Conservation (phyloP, 2,797 vertebrate genomes). For the Lithobates pipiens region DNA sequence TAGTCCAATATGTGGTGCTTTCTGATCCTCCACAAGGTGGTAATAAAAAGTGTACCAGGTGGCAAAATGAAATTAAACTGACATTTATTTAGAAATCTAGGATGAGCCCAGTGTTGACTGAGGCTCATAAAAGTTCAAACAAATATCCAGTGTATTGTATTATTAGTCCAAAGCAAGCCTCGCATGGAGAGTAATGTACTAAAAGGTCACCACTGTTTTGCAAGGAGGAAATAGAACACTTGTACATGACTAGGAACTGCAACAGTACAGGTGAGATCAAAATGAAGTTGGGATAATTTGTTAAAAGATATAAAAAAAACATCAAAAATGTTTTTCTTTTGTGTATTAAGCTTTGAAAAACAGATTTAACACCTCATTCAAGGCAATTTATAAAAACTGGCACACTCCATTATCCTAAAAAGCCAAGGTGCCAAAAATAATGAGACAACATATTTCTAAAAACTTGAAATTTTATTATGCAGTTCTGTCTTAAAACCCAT, state of each 20-base stretch:
- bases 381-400: no score
- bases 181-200: background rate
- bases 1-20: no score
- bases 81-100: background rate
- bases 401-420: no score
- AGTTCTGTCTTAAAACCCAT: no score
- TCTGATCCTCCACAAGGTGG: no score
- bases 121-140: background rate
- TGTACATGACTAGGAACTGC: background rate
- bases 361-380: no score
- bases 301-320: no score
- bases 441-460: no score
- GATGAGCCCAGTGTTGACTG: background rate
- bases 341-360: no score
- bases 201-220: constrained; percentile 10
- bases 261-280: background rate
- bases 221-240: background rate
- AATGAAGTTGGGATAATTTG: constrained; percentile 4
- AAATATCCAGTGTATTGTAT: constrained; percentile 1
- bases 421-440: no score
- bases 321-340: no score
- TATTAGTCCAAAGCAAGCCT: background rate
- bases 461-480: no score
- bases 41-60: background rate
- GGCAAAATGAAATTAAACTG: constrained; percentile 3